These are phyloP conservation scores for Holocentrus rufus DNA, from an alignment of 2,797 vertebrate species.

Conservation along the genomic window DNA sequence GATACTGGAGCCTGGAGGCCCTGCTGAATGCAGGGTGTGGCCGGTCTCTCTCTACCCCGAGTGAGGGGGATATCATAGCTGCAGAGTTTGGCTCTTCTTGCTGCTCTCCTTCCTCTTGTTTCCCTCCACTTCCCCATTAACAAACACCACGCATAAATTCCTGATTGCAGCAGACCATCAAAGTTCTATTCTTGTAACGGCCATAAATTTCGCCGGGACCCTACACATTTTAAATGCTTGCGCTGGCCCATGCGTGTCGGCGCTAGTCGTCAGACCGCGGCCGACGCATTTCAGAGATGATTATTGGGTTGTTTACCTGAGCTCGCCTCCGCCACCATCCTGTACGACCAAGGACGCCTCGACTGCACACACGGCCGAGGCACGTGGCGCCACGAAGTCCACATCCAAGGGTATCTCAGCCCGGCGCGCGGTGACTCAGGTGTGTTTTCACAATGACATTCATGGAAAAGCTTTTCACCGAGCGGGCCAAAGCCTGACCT, in stretches of 20 bases:
- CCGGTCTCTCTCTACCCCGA: constrained; percentile 46
- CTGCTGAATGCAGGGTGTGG: constrained; percentile 73
- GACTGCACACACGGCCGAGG: not conserved
- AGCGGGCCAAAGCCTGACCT: constrained; percentile 12
- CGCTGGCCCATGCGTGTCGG: not conserved
- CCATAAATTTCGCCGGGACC: constrained; percentile 18
- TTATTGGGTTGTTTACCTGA: not conserved
- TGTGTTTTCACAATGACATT: constrained; percentile 22
- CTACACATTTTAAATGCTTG: not conserved
- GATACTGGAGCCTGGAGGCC: constrained; percentile 59
- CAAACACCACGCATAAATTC: constrained; percentile 58
- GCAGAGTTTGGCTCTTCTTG: constrained; percentile 38
- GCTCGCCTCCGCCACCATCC: not conserved
- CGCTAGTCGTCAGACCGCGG: constrained; percentile 4
- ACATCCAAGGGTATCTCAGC: not conserved
- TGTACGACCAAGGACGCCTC: not conserved
- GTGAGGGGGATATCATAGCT: constrained; percentile 63
- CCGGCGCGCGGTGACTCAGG: constrained; percentile 42
- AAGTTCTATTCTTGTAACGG: constrained; percentile 45
- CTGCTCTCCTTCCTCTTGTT: constrained; percentile 28
- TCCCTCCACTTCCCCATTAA: constrained; percentile 27
- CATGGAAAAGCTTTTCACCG: constrained; percentile 29
- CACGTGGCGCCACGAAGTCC: not conserved
- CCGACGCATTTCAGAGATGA: constrained; percentile 3
- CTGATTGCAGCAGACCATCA: constrained; percentile 72